phyloP scores from a whole-genome alignment of 2,888 invertebrate genomes.

The Neelides folsomi region DNA sequence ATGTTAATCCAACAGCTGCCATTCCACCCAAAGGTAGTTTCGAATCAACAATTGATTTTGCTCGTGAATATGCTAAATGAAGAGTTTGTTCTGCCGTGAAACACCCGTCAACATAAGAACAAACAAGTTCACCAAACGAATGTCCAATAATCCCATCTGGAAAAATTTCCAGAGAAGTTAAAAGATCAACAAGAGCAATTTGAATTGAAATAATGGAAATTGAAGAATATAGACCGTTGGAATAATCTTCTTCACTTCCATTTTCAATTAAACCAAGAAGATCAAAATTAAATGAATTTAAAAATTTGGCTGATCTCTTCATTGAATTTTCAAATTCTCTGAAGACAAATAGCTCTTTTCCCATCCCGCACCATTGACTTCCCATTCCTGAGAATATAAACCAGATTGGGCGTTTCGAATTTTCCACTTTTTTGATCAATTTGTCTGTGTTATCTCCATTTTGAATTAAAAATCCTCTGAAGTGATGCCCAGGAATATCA shows the following conservation, averaged over 20 bases:
- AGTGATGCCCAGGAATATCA: slow-evolving; percentile 51
- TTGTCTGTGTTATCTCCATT: slow-evolving; percentile 39
- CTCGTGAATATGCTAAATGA: slow-evolving; percentile 45
- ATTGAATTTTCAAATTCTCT: slow-evolving; percentile 53
- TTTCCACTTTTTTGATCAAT: slow-evolving; percentile 5
- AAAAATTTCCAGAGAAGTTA: slow-evolving; percentile 56
- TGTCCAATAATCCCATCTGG: slow-evolving; percentile 95
- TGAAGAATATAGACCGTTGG: slow-evolving; percentile 44
- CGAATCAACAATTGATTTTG: slow-evolving; percentile 35
- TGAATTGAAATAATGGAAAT: slow-evolving; percentile 26
- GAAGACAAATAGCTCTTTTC: slow-evolving; percentile 41
- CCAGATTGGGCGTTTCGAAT: slow-evolving; percentile 45
- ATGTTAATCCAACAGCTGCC: slow-evolving; percentile 42
- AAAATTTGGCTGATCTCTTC: slow-evolving; percentile 57
- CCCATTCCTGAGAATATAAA: slow-evolving; percentile 49
- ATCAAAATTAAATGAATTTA: slow-evolving; percentile 65
- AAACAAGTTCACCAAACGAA: slow-evolving; percentile 82
- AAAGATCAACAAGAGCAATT: slow-evolving; percentile 78
- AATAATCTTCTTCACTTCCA: slow-evolving; percentile 68
- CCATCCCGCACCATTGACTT: slow-evolving; percentile 47
- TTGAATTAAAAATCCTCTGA: slow-evolving; percentile 57
- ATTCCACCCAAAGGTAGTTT: slow-evolving; percentile 37
- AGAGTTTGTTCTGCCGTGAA: slow-evolving; percentile 87
- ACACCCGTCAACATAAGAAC: slow-evolving; percentile 91
- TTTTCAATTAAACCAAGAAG: slow-evolving; percentile 66